Conservation (phyloP, 2,797 vertebrate species). For the Crocodylus rhombifer region DNA sequence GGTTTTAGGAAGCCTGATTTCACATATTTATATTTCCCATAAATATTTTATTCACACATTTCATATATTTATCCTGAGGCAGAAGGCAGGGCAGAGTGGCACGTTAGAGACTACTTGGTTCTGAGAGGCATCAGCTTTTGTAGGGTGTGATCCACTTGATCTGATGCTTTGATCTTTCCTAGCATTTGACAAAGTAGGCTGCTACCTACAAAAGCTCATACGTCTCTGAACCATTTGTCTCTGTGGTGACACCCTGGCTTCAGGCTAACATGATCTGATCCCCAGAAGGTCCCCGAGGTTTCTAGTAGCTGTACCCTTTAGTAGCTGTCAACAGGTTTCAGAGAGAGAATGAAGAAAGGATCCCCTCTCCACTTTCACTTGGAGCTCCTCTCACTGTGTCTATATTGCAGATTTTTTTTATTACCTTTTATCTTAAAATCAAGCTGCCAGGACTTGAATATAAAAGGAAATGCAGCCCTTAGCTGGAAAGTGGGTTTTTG, state of each 20-base stretch:
- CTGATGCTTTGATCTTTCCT: no score
- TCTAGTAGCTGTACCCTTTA: rapidly evolving
- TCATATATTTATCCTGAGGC: no score
- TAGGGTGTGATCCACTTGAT: no score
- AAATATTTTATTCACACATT: no score
- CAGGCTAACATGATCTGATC: not conserved
- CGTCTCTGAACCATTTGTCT: no score
- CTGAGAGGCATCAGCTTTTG: no score
- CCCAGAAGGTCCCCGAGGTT: rapidly evolving
- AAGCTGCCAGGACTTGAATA: not conserved
- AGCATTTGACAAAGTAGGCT: no score
- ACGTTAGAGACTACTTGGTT: no score
- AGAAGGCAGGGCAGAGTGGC: no score
- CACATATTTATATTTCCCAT: not conserved
- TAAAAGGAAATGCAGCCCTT: rapidly evolving
- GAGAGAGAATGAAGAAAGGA: not conserved
- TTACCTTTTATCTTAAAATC: not conserved
- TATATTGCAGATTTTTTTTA: rapidly evolving
- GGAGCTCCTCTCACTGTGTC: rapidly evolving
- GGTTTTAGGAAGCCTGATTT: not conserved
- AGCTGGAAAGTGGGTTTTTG: no score
- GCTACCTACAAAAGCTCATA: no score
- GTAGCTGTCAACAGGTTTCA: not conserved
- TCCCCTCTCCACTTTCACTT: rapidly evolving
- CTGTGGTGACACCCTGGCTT: no score